A percentile compares a stretch with the other conserved stretches of the same genome.
Evolutionary conservation across 2,888 invertebrate species (phyloP).

Genomic region (Octonoba sinensis): DNA sequence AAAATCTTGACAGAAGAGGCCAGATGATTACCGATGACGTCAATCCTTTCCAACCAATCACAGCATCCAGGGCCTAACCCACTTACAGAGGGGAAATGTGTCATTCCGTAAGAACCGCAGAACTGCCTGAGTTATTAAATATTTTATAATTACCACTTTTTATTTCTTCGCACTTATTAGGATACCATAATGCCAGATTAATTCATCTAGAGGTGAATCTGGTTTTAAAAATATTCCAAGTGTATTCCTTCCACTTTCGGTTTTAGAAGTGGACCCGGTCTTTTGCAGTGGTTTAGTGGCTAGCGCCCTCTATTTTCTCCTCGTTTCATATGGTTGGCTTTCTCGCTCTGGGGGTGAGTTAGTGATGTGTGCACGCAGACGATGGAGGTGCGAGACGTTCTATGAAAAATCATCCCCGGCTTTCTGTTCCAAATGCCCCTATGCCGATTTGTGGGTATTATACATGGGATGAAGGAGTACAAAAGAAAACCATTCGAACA

Average conservation of each 20-base stretch:
- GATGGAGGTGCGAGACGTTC: constrained; percentile 48
- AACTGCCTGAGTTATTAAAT: background rate
- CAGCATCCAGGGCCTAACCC: constrained; percentile 43
- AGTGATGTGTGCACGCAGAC: constrained; percentile 27
- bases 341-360: constrained; percentile 25
- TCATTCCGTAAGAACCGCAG: background rate
- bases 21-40: constrained; percentile 60
- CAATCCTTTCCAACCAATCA: constrained; percentile 52
- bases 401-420: constrained; percentile 20
- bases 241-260: background rate
- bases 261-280: constrained; percentile 37
- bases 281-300: constrained; percentile 36
- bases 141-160: background rate
- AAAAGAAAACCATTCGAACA: constrained; percentile 24
- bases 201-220: background rate
- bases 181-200: too few species aligned
- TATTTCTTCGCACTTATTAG: background rate
- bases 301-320: constrained; percentile 24
- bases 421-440: background rate
- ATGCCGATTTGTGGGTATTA: constrained; percentile 12
- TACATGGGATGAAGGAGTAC: constrained; percentile 57
- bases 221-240: background rate
- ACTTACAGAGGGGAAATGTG: constrained; percentile 35
- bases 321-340: constrained; percentile 40
- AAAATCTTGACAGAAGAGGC: constrained; percentile 33